Base-by-base conservation (phyloP, 1,140 invertebrate species). In the Pogonomyrmex californicus region DNA sequence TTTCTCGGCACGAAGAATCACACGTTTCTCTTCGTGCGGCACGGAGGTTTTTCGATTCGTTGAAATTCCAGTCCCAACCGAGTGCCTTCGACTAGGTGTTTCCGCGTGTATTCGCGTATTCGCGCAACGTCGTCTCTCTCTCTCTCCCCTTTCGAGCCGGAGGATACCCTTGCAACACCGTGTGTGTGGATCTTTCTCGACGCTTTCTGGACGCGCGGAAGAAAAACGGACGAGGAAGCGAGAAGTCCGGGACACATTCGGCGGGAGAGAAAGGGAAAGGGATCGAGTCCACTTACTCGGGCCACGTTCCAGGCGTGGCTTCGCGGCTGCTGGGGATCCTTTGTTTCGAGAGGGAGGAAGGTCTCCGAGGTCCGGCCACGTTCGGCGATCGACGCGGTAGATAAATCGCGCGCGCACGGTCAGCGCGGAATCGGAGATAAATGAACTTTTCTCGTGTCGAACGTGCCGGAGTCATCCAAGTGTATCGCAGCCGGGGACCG, bases 21-120 rank as follows among this genome's bases (percentile, higher is more conserved):
- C 44, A 68, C 23, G 44, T 68, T 68, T 47, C 65, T 89, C 86
- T 87, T 86, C 87, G 89, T 88, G 90, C 89, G 87, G 87, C 89
- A 89, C 91, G 87, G 75, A 88, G 70, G 75, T 85, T 83, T 83
- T 76, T 76, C 82, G 87, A 91, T 91, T 89, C 87, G 54, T 85
- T 88, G 87, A 89, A 91, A 92, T 91, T 90, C 83, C 83, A 63
- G 85, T 85, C 87, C 38, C 76, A 36, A 33, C 71, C 38, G 70
- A 68, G 41, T 23, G 23, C 62, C 36, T 56, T 10, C 4, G 38
- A 23, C 36, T 41, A 12, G 17, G 17, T 73, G 30, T 47, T 71
- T 47, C 79, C 54, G 36, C 54, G 36, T 30, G 30, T 23, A 88
- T 60, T 56, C 79, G 44, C 54, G 66, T 63, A 77, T 60, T 71